Base-by-base conservation (phyloP, 1,140 invertebrate genomes). In the Anadara kagoshimensis region DNA sequence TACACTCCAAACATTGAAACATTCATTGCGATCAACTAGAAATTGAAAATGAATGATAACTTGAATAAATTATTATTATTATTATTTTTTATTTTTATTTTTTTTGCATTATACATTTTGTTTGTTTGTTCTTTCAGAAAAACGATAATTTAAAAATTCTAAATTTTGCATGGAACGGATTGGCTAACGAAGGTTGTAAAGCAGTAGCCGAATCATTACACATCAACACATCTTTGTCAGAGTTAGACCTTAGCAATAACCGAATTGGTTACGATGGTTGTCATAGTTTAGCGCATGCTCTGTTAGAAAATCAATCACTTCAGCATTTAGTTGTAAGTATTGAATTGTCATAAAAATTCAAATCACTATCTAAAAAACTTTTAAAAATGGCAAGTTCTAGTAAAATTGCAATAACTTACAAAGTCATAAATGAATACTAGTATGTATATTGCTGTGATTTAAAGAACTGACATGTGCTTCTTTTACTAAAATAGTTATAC, bases 131-230 rank as follows among this genome's bases (percentile, higher is more conserved):
- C 22, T 29, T 57, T 29, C 16, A 74, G 73, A 69, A 51, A 12
- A 75, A 75, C 43, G 41, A 49, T 14, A 69, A 43, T 11, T 51
- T 75, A 29, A 45, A 59, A 49, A 22, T 44, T 7, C 45, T 75
- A 5, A 61, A 75, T 44, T 22, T 75, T 14, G 61, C 73, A 12
- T 75, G 73, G 73, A 75, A 75, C 51, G 73, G 73, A 2, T 69
- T 75, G 43, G 36, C 73, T 49, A 69, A 75, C n/a, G 36, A 36
- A 0, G 73, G 73, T 1, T 69, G 73, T 69, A 54, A 69, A 44
- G 67, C 57, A 5, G 65, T 75, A 8, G 62, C 61, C 8, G 64
- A 29, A 5, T 56, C 66, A 22, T 44, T 75, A 49, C 43, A 61
- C n/a, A 49, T 54, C 7, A 75, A 75, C 24, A 58, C 61, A 12